Evolutionary conservation across 2,888 invertebrate species (phyloP).

Genomic region (Thymelicus acteon): DNA sequence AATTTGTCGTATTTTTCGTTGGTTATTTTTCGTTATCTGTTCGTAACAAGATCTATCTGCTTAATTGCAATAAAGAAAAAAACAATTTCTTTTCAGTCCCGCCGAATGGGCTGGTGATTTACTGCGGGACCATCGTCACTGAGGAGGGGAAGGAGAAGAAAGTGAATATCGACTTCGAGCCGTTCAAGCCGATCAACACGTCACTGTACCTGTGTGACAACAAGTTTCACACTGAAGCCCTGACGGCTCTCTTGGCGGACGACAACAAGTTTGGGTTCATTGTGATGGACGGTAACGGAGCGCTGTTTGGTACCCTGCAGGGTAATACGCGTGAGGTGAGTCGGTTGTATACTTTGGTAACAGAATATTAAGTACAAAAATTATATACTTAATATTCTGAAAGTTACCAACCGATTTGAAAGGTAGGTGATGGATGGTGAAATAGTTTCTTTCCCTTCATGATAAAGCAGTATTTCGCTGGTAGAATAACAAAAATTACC

Average conservation of each 20-base stretch:
- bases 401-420: too few species aligned
- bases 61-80: background rate
- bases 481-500: too few species aligned
- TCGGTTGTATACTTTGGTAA: background rate
- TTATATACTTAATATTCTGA: too few species aligned
- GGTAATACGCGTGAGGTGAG: constrained; percentile 93
- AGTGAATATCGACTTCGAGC: constrained; percentile 99
- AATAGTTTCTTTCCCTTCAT: too few species aligned
- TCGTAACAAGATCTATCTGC: background rate
- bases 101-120: constrained; percentile 99
- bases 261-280: constrained; percentile 99
- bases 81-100: constrained; percentile 88
- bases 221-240: constrained; percentile 98
- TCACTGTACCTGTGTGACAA: constrained; percentile 99
- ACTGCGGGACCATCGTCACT: constrained; percentile 99
- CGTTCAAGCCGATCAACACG: constrained; percentile 99
- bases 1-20: background rate
- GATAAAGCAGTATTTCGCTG: too few species aligned
- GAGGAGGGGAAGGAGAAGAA: constrained; percentile 99
- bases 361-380: too few species aligned
- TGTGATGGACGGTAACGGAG: constrained; percentile 99
- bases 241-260: constrained; percentile 98
- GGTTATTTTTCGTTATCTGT: constrained; percentile 1
- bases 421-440: too few species aligned
- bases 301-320: constrained; percentile 98